Conservation (phyloP, 2,113 vertebrate genomes). For the Eidolon helvum region DNA sequence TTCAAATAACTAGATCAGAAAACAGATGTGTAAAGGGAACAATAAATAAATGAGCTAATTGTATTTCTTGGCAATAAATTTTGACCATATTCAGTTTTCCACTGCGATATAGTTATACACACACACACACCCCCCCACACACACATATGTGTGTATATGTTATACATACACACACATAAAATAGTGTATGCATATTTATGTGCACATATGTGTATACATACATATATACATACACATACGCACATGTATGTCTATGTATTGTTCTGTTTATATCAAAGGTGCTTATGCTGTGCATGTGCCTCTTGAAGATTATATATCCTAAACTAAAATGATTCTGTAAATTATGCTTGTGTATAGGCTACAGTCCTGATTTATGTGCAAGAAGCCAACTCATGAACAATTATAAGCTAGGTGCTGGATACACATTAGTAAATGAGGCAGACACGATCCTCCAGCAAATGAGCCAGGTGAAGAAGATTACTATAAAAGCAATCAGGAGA, state of each 20-base stretch:
- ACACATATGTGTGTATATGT: too few species aligned
- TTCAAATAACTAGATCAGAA: constrained; percentile 39
- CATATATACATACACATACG: background rate
- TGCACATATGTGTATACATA: background rate
- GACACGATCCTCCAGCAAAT: background rate
- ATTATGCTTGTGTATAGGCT: background rate
- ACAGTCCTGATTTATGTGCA: background rate
- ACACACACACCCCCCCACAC: too few species aligned
- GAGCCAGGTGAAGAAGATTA: background rate
- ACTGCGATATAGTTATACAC: background rate
- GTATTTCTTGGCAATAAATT: background rate
- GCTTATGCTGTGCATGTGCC: background rate
- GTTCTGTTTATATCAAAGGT: background rate
- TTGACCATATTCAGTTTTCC: constrained; percentile 1
- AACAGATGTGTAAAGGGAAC: background rate
- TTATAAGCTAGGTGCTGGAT: background rate
- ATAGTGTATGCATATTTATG: background rate
- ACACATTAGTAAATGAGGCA: background rate
- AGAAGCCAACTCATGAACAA: background rate
- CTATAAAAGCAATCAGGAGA: background rate
- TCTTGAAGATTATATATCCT: background rate
- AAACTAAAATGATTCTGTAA: background rate
- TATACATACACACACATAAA: background rate
- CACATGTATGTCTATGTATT: background rate
- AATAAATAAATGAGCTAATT: background rate